These are phyloP conservation scores for Aphelenchoides besseyi DNA, from an alignment of 1,140 invertebrate genomes.

Conservation along the genomic window DNA sequence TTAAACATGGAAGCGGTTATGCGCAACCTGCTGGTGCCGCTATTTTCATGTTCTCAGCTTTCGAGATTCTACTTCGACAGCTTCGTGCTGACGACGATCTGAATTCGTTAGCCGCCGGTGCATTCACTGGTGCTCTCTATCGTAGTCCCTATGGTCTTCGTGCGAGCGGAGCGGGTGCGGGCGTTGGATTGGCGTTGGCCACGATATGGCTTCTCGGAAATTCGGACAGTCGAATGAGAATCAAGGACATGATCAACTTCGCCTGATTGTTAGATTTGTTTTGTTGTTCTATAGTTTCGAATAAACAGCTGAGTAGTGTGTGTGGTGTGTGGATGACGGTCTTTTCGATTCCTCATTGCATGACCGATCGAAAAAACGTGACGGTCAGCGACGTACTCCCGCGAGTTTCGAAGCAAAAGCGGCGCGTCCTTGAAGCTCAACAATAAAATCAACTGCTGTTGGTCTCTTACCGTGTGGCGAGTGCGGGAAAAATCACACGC, in stretches of 20 bases:
- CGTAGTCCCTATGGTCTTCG: slow-evolving; percentile 40
- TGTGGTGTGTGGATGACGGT: too few relatives aligned
- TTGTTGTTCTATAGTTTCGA: neutral
- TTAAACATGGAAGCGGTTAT: slow-evolving; percentile 51
- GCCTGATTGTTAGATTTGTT: slow-evolving; percentile 8
- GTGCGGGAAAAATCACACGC: too few relatives aligned
- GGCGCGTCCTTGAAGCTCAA: too few relatives aligned
- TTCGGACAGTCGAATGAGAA: slow-evolving; percentile 35
- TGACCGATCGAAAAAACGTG: too few relatives aligned
- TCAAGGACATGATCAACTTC: slow-evolving; percentile 42
- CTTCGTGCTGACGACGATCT: slow-evolving; percentile 45
- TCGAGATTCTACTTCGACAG: slow-evolving; percentile 35
- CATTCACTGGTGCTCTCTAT: slow-evolving; percentile 43
- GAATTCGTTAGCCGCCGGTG: slow-evolving; percentile 46
- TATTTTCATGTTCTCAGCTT: slow-evolving; percentile 45
- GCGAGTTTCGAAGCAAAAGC: too few relatives aligned
- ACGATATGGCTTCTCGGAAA: slow-evolving; percentile 36
- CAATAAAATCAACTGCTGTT: too few relatives aligned
- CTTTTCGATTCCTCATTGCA: too few relatives aligned
- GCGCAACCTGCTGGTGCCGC: slow-evolving; percentile 49
- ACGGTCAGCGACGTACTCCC: too few relatives aligned
- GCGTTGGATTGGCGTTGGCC: slow-evolving; percentile 33
- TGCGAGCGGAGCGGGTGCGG: slow-evolving; percentile 33
- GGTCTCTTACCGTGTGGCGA: too few relatives aligned
- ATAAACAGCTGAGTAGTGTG: slow-evolving; percentile 16